These are phyloP conservation scores for Pentamera pediparva DNA, from an alignment of 53 echinoderm and acorn worm genomes.

Conservation along the genomic window DNA sequence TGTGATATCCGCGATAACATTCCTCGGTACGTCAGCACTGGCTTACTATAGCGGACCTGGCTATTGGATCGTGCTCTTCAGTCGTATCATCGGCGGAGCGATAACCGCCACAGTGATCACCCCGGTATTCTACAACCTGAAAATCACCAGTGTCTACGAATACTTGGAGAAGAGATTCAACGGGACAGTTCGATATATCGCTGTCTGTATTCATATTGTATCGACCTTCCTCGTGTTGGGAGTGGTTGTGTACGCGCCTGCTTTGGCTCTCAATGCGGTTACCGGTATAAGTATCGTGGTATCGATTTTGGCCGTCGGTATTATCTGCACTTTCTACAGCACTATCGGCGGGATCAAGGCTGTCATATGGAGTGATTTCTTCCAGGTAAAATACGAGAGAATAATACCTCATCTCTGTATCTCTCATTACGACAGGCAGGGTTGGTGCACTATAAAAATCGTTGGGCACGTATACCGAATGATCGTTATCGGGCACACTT, in stretches of 20 bases:
- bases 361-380: conserved; percentile 9
- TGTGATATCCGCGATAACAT: conserved; percentile 12
- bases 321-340: conserved; percentile 20
- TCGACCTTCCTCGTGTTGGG: not conserved
- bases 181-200: conserved; percentile 5
- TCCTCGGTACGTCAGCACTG: not conserved
- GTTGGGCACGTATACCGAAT: no score
- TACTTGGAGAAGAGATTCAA: conserved; percentile 22
- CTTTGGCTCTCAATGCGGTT: conserved; percentile 11
- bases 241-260: conserved; percentile 12
- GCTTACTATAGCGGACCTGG: not conserved
- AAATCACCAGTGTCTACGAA: conserved; percentile 19
- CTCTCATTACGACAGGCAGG: no score
- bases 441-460: no score
- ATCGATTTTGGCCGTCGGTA: conserved; percentile 6
- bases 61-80: not conserved
- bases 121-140: conserved; percentile 20
- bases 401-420: no score
- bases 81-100: not conserved
- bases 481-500: no score
- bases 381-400: conserved; percentile 11
- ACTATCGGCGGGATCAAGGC: conserved; percentile 20
- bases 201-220: not conserved
- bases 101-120: not conserved
- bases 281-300: conserved; percentile 1